These are phyloP conservation scores for Epicauta chinensis DNA, from an alignment of 1,140 invertebrate genomes.

Conservation along the genomic window DNA sequence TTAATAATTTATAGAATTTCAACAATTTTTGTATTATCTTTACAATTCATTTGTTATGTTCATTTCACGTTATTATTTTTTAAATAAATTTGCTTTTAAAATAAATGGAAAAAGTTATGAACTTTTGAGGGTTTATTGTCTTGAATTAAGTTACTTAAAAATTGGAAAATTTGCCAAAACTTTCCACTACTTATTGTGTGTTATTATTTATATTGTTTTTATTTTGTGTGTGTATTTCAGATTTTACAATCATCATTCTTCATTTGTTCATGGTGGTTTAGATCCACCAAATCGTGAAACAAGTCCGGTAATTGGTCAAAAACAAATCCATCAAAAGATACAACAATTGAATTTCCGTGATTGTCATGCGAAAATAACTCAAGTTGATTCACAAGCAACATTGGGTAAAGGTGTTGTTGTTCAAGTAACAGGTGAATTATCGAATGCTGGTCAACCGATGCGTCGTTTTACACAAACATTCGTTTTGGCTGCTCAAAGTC, in stretches of 20 bases:
- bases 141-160: too few species aligned
- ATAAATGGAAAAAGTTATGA: too few species aligned
- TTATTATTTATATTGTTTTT: too few species aligned
- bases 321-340: constrained; percentile 94
- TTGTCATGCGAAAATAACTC: constrained; percentile 95
- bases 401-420: constrained; percentile 92
- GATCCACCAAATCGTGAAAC: constrained; percentile 74
- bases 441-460: constrained; percentile 94
- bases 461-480: constrained; percentile 96
- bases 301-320: constrained; percentile 81
- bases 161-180: too few species aligned
- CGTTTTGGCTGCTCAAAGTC: constrained; percentile 87
- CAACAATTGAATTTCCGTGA: constrained; percentile 92
- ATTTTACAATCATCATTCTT: constrained; percentile 93
- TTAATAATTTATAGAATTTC: too few species aligned
- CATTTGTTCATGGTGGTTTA: constrained; percentile 90
- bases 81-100: too few species aligned
- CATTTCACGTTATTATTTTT: too few species aligned
- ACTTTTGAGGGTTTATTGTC: too few species aligned
- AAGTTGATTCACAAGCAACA: constrained; percentile 78
- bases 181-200: too few species aligned
- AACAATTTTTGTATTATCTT: too few species aligned
- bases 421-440: constrained; percentile 93
- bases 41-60: too few species aligned
- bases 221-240: constrained; percentile 53